phyloP scores from a whole-genome alignment of 2,888 invertebrate species.

The Macropis europaea region DNA sequence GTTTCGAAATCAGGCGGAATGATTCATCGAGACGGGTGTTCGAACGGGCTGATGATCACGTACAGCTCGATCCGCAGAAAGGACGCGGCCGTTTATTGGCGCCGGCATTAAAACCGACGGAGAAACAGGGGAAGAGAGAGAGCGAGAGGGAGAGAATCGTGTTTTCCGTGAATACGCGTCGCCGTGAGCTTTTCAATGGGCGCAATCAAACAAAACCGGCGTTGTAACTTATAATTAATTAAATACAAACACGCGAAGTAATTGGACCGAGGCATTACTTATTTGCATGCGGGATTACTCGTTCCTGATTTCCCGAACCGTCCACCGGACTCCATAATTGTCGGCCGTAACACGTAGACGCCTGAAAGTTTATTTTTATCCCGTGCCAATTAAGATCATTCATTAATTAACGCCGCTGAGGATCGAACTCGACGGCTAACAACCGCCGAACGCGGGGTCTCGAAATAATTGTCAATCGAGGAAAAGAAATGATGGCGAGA shows the following conservation, averaged over 20 bases:
- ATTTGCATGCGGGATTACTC: constrained; percentile 52
- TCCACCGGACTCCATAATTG: constrained; percentile 49
- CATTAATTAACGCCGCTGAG: constrained; percentile 11
- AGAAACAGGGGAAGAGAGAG: constrained; percentile 22
- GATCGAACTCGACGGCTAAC: neutral
- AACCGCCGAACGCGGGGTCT: neutral
- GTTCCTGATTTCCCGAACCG: constrained; percentile 40
- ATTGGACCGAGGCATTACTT: constrained; percentile 55
- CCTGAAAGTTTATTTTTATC: constrained; percentile 26
- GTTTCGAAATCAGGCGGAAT: constrained; percentile 62
- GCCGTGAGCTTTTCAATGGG: constrained; percentile 32
- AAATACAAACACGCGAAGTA: constrained; percentile 57
- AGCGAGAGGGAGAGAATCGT: neutral
- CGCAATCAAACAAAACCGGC: constrained; percentile 53
- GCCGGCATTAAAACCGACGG: constrained; percentile 47
- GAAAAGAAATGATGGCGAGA: too few relatives aligned
- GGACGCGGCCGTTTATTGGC: constrained; percentile 48
- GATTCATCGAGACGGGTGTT: constrained; percentile 55
- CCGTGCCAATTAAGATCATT: constrained; percentile 26
- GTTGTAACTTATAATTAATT: constrained; percentile 58
- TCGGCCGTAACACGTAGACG: too few relatives aligned
- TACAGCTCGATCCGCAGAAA: constrained; percentile 46
- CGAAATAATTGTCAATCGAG: neutral
- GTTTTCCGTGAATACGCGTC: constrained; percentile 1
- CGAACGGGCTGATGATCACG: constrained; percentile 41